Evolutionary conservation across 2,797 vertebrate genomes (phyloP).

Genomic region (Cetoscarus ocellatus): DNA sequence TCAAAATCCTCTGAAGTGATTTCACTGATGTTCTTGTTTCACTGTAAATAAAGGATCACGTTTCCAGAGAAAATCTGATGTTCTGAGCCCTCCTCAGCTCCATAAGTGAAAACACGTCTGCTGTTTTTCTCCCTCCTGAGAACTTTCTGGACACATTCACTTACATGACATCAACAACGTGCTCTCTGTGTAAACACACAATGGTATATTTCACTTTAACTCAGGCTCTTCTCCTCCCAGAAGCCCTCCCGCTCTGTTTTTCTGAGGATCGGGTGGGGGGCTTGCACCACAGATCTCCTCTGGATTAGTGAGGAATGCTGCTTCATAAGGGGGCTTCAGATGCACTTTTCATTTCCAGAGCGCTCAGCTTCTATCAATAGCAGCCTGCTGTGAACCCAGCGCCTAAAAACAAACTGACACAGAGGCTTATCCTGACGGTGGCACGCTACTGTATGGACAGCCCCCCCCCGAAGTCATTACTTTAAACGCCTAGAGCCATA

Average conservation of each 20-base stretch:
- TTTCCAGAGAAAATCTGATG: not conserved
- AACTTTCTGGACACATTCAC: slow-evolving; percentile 9
- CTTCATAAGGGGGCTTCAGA: slow-evolving; percentile 58
- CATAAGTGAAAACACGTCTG: not conserved
- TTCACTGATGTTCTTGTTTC: not conserved
- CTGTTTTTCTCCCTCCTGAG: slow-evolving; percentile 4
- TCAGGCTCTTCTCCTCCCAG: not conserved
- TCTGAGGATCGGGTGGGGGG: slow-evolving; percentile 1
- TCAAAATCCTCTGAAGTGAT: not conserved
- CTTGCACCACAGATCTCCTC: slow-evolving; percentile 38
- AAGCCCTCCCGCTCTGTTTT: slow-evolving; percentile 10
- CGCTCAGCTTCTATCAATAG: slow-evolving; percentile 47
- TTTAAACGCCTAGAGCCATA: not conserved
- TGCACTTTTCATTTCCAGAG: slow-evolving; percentile 61
- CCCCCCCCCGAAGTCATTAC: slow-evolving; percentile 26
- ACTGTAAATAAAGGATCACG: slow-evolving; percentile 3
- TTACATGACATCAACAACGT: slow-evolving; percentile 3
- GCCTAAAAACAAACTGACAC: slow-evolving; percentile 57
- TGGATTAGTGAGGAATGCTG: slow-evolving; percentile 69
- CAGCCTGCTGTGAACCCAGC: slow-evolving; percentile 46
- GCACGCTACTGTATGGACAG: slow-evolving; percentile 44
- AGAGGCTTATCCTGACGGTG: slow-evolving; percentile 48
- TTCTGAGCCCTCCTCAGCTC: not conserved
- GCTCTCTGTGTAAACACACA: slow-evolving; percentile 11
- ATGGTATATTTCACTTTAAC: slow-evolving; percentile 22